A percentile compares a stretch with the other conserved stretches of the same genome.
Evolutionary conservation across 2,797 vertebrate species (phyloP).

Genomic region (Danionella dracula): DNA sequence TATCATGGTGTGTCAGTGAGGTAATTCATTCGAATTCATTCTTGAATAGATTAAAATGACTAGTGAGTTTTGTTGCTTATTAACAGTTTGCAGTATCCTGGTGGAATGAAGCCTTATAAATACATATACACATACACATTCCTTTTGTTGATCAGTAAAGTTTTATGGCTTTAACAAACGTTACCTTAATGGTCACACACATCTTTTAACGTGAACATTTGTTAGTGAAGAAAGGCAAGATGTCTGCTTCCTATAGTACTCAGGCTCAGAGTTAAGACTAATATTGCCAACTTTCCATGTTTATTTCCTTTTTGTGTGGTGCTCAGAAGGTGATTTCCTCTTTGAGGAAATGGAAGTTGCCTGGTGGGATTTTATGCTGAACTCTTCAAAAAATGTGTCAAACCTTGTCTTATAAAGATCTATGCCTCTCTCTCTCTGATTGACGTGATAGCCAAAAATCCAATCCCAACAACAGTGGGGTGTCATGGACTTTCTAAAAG

Average conservation of each 20-base stretch:
- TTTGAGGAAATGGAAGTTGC: constrained; percentile 66
- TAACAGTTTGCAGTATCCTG: too few relatives aligned
- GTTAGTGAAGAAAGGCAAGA: too few relatives aligned
- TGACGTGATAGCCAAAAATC: constrained; percentile 32
- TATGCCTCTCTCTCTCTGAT: constrained; percentile 33
- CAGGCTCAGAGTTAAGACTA: constrained; percentile 23
- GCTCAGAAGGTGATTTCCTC: constrained; percentile 65
- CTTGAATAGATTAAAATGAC: too few relatives aligned
- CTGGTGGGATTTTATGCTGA: constrained; percentile 54
- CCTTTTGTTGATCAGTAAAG: too few relatives aligned
- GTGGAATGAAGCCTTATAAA: too few relatives aligned
- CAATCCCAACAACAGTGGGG: constrained; percentile 16
- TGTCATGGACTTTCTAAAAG: constrained; percentile 1
- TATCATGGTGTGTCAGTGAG: too few relatives aligned
- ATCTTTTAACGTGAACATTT: background rate
- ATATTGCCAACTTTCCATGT: constrained; percentile 59
- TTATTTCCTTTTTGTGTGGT: constrained; percentile 57
- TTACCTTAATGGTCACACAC: background rate
- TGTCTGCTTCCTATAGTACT: background rate
- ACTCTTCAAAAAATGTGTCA: constrained; percentile 53
- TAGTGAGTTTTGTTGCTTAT: too few relatives aligned
- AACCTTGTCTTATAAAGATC: constrained; percentile 39
- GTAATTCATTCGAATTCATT: too few relatives aligned
- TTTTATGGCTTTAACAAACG: too few relatives aligned
- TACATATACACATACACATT: too few relatives aligned